Conservation (phyloP, 1,140 invertebrate genomes). For the Orius insidiosus region DNA sequence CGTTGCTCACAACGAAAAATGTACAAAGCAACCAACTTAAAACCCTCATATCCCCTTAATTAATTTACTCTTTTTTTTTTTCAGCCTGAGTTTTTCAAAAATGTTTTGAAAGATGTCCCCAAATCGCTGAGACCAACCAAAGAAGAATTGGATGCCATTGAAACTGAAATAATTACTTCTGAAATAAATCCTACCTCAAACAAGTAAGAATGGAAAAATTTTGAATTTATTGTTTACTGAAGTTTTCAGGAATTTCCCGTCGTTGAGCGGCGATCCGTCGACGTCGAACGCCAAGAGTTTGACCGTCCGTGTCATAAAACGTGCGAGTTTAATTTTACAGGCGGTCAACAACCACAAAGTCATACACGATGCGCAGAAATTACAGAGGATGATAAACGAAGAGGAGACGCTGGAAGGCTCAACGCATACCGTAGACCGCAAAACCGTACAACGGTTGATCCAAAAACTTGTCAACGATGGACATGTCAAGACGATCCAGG, state of each 20-base stretch:
- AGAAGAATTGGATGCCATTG: conserved; percentile 1
- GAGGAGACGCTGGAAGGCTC: conserved; percentile 37
- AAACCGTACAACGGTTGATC: conserved; percentile 38
- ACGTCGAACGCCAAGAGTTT: background rate
- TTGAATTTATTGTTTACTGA: no score
- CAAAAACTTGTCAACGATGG: conserved; percentile 35
- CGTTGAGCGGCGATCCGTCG: conserved; percentile 3
- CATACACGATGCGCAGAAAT: conserved; percentile 33
- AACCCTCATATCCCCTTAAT: no score
- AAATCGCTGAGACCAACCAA: background rate
- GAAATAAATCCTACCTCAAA: no score
- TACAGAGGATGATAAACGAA: conserved; percentile 34
- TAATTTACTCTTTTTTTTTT: no score
- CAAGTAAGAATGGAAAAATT: no score
- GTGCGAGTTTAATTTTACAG: conserved; percentile 41
- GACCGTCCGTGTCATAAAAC: conserved; percentile 25
- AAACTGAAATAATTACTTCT: conserved; percentile 1
- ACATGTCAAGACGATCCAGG: conserved; percentile 37
- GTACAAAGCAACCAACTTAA: no score
- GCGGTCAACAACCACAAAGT: conserved; percentile 36
- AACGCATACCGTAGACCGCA: conserved; percentile 38
- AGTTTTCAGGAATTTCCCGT: background rate
- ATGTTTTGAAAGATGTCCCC: background rate
- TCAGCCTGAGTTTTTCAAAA: background rate
- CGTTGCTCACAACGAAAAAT: no score